Percentiles rank a stretch among this genome's conserved stretches.
These are phyloP conservation scores for Drosophila lacicola DNA, from an alignment of 2,888 invertebrate genomes.

Conservation along the genomic window DNA sequence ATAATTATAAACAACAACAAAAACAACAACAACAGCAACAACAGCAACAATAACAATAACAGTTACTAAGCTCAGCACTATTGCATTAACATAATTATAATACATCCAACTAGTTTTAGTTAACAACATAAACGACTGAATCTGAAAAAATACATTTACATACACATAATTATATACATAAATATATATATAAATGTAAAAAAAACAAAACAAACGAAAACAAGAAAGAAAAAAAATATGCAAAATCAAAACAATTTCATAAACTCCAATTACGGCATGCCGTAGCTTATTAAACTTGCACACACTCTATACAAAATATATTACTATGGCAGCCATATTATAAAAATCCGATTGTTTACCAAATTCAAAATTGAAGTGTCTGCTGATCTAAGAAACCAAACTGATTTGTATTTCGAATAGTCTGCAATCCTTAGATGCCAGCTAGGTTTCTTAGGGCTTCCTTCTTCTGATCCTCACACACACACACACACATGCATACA, in stretches of 20 bases:
- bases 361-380: constrained; percentile 14
- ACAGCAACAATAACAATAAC: constrained; percentile 40
- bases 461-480: neutral
- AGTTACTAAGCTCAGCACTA: constrained; percentile 51
- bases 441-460: neutral
- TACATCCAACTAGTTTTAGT: constrained; percentile 47
- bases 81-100: constrained; percentile 36
- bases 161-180: constrained; percentile 26
- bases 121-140: constrained; percentile 59
- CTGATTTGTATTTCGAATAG: neutral
- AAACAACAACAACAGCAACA: constrained; percentile 10
- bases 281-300: constrained; percentile 13
- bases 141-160: constrained; percentile 62
- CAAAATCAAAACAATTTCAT: constrained; percentile 1
- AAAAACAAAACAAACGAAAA: constrained; percentile 8
- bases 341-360: constrained; percentile 8
- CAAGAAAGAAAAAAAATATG: neutral
- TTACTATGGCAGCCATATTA: constrained; percentile 21
- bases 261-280: constrained; percentile 15
- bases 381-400: constrained; percentile 9
- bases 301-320: constrained; percentile 16
- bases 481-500: neutral
- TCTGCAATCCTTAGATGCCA: neutral
- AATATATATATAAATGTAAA: constrained; percentile 16
- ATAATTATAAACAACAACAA: constrained; percentile 19